Base-by-base conservation (phyloP, 1,140 invertebrate species). In the Acromyrmex echinatior region DNA sequence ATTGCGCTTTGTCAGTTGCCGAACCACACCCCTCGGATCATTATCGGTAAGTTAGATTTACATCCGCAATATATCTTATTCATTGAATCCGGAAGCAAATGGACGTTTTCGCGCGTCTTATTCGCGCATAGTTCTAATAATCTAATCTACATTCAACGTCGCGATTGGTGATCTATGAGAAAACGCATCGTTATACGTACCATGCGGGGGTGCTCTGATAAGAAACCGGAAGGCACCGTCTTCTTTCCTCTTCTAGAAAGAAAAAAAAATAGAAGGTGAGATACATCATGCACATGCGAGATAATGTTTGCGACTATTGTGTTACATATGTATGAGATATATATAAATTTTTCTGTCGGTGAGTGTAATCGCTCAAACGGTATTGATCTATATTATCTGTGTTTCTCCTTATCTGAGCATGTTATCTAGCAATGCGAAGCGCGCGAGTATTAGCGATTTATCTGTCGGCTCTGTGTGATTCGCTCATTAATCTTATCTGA, bases 401-500 rank as follows among this genome's bases (percentile, higher is more conserved):
- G 31, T 51, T 58, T 49, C 71, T 51, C 25, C 39, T 45, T 60
- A 63, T 84, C 81, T 76, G 18, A n/a, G 6, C 31, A 53, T 18
- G n/a, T 49, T 45, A 56, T 77, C 63, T 78, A 45, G 60, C 63
- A 58, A 25, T 28, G 14, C 31, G 31, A 16, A 9, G 63, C 12
- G 21, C 14, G 21, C 31, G 49, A 18, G 31, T 49, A 39, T 53
- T 25, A 77, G 51, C 39, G 35, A 74, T 85, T 58, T 85, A 51
- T 77, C 39, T 35, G 45, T 85, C 79, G 21, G 79, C 21, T 10
- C 31, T 18, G 35, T 31, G 51, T 45, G 51, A 81, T 81, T 16
- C 16, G 65, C 28, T 77, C 71, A 62, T 76, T 73, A 70, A 77
- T 85, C 51, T 77, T 77, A 63, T 85, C 81, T 63, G 31, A 56